phyloP scores from a whole-genome alignment of 2,797 vertebrate species.

The Onychomys leucogaster region DNA sequence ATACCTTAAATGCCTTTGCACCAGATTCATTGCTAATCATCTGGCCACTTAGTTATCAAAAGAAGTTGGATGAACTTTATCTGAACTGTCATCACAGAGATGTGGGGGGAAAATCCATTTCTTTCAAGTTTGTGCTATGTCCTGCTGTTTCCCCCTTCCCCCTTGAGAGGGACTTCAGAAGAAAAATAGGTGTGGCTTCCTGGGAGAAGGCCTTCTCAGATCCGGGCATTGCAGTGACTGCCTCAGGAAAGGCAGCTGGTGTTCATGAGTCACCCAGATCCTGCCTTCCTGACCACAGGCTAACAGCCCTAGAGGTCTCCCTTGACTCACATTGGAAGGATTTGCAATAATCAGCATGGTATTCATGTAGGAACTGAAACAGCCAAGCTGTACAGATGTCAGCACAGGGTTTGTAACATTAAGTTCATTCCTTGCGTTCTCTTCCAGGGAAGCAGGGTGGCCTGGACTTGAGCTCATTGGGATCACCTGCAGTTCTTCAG shows the following conservation, averaged over 20 bases:
- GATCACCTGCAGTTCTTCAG: not conserved
- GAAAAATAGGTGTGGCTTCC: conserved; percentile 57
- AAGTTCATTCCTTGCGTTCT: not conserved
- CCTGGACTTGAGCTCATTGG: not conserved
- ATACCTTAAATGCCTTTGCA: conserved; percentile 53
- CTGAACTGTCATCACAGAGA: conserved; percentile 45
- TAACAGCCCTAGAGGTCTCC: not conserved
- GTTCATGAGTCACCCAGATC: not conserved
- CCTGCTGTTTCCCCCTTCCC: not conserved
- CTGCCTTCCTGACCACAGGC: conserved; percentile 14
- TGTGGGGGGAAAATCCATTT: conserved; percentile 41
- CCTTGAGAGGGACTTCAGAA: conserved; percentile 40
- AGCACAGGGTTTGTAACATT: not conserved
- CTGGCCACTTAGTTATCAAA: conserved; percentile 15
- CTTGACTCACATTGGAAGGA: not conserved
- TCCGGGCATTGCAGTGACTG: not conserved
- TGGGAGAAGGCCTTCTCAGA: conserved; percentile 40
- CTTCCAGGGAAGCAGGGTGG: not conserved
- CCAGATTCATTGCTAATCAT: conserved; percentile 52
- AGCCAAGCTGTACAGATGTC: not conserved
- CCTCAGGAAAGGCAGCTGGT: conserved; percentile 38
- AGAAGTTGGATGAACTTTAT: conserved; percentile 60
- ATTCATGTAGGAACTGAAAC: not conserved
- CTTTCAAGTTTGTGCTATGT: not conserved
- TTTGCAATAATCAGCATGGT: not conserved